Conservation (phyloP, 2,888 invertebrate genomes). For the Hanleya hanleyi region DNA sequence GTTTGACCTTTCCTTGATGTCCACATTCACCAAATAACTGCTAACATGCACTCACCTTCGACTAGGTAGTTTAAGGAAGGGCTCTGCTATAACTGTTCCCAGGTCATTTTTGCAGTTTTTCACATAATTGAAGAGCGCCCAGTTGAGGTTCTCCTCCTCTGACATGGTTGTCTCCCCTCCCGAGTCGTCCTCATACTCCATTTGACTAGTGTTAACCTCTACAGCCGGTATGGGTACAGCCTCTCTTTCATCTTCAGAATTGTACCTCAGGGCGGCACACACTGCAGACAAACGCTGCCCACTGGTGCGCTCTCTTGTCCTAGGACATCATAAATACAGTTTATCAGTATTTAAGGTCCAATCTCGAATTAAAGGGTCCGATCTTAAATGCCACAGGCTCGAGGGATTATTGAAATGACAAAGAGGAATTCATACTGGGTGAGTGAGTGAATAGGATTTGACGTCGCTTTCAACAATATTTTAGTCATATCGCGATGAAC, state of each 20-base stretch:
- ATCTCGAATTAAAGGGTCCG: too few species aligned
- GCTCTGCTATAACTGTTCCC: slow-evolving; percentile 91
- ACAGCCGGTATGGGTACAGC: neutral
- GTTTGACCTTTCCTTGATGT: too few species aligned
- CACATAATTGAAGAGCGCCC: slow-evolving; percentile 92
- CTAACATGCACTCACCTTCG: slow-evolving; percentile 71
- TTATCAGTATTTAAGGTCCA: too few species aligned
- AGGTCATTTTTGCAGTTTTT: slow-evolving; percentile 71
- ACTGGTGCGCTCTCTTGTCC: slow-evolving; percentile 37
- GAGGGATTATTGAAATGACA: too few species aligned
- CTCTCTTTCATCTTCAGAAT: slow-evolving; percentile 47
- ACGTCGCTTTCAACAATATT: too few species aligned
- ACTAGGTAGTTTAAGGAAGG: slow-evolving; percentile 94
- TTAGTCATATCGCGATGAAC: too few species aligned
- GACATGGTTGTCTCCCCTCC: slow-evolving; percentile 55
- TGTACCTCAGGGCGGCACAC: slow-evolving; percentile 57
- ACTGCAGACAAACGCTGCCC: slow-evolving; percentile 57
- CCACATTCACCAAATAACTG: neutral
- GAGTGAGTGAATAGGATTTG: too few species aligned
- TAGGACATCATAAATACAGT: too few species aligned
- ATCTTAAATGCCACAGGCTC: too few species aligned
- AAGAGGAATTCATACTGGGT: too few species aligned
- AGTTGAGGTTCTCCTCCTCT: slow-evolving; percentile 77
- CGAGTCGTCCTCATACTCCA: slow-evolving; percentile 75
- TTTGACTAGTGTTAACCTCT: slow-evolving; percentile 28